phyloP scores from a whole-genome alignment of 2,888 invertebrate species.

The Willowsia nigromaculata region DNA sequence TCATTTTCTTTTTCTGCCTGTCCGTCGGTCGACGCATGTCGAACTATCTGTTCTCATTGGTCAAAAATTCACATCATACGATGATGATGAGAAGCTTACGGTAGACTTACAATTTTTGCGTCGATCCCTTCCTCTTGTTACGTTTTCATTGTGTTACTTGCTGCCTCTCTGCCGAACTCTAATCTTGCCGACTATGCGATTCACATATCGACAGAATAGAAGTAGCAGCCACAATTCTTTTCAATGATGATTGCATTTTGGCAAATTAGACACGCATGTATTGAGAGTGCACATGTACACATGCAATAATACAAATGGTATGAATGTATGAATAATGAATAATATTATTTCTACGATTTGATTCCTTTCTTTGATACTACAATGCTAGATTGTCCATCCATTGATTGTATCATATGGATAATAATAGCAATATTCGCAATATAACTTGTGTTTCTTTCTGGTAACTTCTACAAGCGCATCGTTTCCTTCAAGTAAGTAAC shows the following conservation, averaged over 20 bases:
- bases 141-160: background rate
- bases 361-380: background rate
- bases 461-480: background rate
- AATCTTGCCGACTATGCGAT: background rate
- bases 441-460: background rate
- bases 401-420: background rate
- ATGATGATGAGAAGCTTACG: constrained; percentile 66
- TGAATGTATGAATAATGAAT: too few species aligned
- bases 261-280: constrained; percentile 56
- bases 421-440: background rate
- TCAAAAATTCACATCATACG: constrained; percentile 71
- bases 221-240: background rate
- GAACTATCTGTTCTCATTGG: constrained; percentile 54
- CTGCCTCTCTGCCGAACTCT: background rate
- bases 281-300: background rate
- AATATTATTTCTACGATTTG: too few species aligned
- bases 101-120: constrained; percentile 70
- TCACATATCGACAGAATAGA: background rate
- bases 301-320: background rate
- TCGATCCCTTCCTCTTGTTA: constrained; percentile 60
- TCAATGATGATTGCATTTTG: constrained; percentile 44
- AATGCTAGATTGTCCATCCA: background rate
- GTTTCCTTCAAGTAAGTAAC: background rate
- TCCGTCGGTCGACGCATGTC: constrained; percentile 51
- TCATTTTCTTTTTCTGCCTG: constrained; percentile 24